Evolutionary conservation across 2,888 invertebrate genomes (phyloP), one percentile per base, ranked within the genome.

Genomic region (Eristalis intricaria): DNA sequence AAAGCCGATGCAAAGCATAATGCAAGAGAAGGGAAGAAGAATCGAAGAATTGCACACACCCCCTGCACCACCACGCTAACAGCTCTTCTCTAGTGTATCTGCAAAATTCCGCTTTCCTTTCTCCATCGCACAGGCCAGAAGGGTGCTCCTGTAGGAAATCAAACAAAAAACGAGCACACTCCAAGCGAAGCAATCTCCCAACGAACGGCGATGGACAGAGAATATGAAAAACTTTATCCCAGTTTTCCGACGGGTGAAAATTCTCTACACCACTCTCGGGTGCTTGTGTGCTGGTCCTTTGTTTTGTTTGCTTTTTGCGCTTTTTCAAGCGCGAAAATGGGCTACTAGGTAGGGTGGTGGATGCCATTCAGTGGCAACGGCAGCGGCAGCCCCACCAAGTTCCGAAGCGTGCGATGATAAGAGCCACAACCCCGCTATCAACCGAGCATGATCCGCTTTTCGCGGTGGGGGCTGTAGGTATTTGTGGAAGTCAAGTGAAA

Each of bases 211-310:
- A 71, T 5, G 70, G 75, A 50, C 7, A 71, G 58, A 58, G 32
- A 68, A 61, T 68, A 69, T 38, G 63, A 60, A 82, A 73, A 80
- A 84, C 19, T 76, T 79, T 87, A 84, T 84, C 84, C 87, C 87
- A 84, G 83, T 83, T 86, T 87, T 87, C 73, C 35, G 65, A 80
- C 50, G 43, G 84, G 19, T 19, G 76, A 84, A 87, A 87, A 84
- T 87, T 87, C 87, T 87, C 87, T 87, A 87, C 79, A 87, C 87
- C 8, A 50, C 50, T 50, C 50, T 50, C 7, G 7, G 8, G n/a
- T n/a, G 19, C 50, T n/a, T n/a, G 15, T 43, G 43, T 50, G n/a
- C 19, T 19, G 19, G 1, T 19, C 50, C 26, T 60, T 26, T 29
- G 26, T 60, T 60, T 58, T 2, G 15, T 13, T 60, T 26, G 26